These are phyloP conservation scores for Pseudomyrmex pallidus DNA, from an alignment of 1,140 invertebrate genomes.

Conservation along the genomic window DNA sequence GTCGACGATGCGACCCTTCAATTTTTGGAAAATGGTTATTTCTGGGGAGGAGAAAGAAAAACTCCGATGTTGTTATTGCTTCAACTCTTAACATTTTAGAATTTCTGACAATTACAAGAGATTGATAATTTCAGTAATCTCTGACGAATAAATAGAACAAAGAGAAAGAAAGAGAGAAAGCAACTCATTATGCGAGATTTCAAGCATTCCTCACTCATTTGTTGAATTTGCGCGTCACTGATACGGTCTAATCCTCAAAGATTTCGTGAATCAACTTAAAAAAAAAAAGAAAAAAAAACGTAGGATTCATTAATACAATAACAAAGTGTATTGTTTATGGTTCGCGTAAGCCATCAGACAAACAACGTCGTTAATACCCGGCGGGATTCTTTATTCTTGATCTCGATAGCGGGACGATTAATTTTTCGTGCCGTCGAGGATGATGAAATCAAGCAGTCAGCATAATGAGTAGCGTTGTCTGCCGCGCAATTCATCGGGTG, in stretches of 20 bases:
- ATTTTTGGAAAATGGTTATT: slow-evolving; percentile 67
- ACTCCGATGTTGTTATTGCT: neutral
- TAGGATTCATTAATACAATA: neutral
- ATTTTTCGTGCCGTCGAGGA: slow-evolving; percentile 73
- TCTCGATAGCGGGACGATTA: slow-evolving; percentile 68
- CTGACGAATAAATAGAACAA: too few relatives aligned
- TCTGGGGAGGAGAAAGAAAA: neutral
- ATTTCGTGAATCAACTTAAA: slow-evolving; percentile 1
- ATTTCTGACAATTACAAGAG: neutral
- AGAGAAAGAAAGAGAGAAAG: too few relatives aligned
- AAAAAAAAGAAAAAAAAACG: slow-evolving; percentile 11
- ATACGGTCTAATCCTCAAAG: slow-evolving; percentile 5
- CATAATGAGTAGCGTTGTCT: slow-evolving; percentile 81
- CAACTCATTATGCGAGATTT: too few relatives aligned
- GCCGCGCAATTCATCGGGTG: slow-evolving; percentile 81
- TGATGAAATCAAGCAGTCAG: slow-evolving; percentile 82
- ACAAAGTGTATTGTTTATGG: slow-evolving; percentile 23
- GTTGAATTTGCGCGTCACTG: neutral
- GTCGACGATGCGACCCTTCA: slow-evolving; percentile 61
- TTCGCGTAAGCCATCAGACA: slow-evolving; percentile 8
- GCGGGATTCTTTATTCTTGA: slow-evolving; percentile 46
- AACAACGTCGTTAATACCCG: slow-evolving; percentile 31
- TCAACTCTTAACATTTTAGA: neutral
- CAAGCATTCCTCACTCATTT: neutral
- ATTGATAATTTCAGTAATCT: neutral